Conservation (phyloP, 2,888 invertebrate genomes). For the Phymatocera aterrima region DNA sequence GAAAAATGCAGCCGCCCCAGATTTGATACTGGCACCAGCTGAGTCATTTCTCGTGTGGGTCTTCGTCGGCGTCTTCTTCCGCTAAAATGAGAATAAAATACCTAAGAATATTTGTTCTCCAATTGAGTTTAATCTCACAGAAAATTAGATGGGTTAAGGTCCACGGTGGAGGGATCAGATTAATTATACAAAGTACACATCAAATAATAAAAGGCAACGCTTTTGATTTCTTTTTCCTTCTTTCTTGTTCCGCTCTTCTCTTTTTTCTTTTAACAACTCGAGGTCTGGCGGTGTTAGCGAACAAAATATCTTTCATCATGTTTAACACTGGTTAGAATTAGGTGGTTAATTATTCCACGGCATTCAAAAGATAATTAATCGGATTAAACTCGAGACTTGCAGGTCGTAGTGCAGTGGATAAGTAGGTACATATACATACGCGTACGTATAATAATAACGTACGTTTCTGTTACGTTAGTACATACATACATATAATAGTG, state of each 20-base stretch:
- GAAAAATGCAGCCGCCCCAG: slow-evolving; percentile 88
- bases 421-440: background rate
- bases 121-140: background rate
- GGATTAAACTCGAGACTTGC: slow-evolving; percentile 5
- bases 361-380: slow-evolving; percentile 37
- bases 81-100: slow-evolving; percentile 67
- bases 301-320: background rate
- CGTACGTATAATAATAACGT: background rate
- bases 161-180: background rate
- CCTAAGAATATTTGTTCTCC: slow-evolving; percentile 17
- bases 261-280: too few relatives aligned
- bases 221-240: background rate
- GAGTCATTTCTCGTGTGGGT: slow-evolving; percentile 73
- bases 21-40: slow-evolving; percentile 78
- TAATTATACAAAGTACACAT: slow-evolving; percentile 40
- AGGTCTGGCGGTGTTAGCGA: too few relatives aligned
- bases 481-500: too few relatives aligned
- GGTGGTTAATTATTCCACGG: slow-evolving; percentile 35
- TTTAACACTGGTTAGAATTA: background rate
- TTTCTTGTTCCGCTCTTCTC: too few relatives aligned
- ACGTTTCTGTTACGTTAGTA: slow-evolving; percentile 8
- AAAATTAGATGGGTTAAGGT: background rate
- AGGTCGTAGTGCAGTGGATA: too few relatives aligned
- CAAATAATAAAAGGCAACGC: background rate
- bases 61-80: slow-evolving; percentile 75